Evolutionary conservation across 2,888 invertebrate species (phyloP).

Genomic region (Dioctria linearis): DNA sequence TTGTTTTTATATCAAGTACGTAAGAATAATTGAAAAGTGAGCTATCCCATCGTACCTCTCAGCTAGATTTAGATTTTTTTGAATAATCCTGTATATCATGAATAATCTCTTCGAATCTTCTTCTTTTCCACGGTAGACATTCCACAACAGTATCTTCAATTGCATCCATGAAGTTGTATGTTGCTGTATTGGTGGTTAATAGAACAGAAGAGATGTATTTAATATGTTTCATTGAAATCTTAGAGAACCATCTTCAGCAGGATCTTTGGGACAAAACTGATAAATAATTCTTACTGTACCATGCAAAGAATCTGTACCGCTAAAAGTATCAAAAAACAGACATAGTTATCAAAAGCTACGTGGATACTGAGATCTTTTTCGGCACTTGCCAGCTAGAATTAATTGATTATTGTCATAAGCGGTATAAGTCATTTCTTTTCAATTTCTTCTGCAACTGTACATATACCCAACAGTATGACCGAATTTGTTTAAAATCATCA

Average conservation of each 20-base stretch:
- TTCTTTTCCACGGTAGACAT: conserved; percentile 26
- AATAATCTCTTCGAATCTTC: conserved; percentile 19
- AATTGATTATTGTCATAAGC: conserved; percentile 49
- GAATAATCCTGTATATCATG: conserved; percentile 9
- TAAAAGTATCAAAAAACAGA: conserved; percentile 63
- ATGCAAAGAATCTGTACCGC: conserved; percentile 65
- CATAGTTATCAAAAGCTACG: conserved; percentile 63
- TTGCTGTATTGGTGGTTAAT: conserved; percentile 8
- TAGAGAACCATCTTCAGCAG: not conserved
- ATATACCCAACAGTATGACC: conserved; percentile 52
- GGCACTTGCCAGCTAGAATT: conserved; percentile 12
- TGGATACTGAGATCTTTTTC: not conserved
- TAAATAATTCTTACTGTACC: conserved; percentile 65
- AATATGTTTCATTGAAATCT: not conserved
- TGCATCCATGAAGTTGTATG: no score
- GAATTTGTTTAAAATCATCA: conserved; percentile 41
- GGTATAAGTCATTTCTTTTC: no score
- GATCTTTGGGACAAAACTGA: conserved; percentile 58
- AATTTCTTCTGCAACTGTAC: conserved; percentile 50
- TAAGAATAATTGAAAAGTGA: no score
- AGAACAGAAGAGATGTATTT: conserved; percentile 10
- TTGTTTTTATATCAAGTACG: no score
- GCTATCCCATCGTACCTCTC: no score
- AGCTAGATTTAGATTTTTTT: no score
- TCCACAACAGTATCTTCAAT: no score